These are phyloP conservation scores for Puma concolor DNA, from an alignment of 2,113 vertebrate species.

Conservation along the genomic window DNA sequence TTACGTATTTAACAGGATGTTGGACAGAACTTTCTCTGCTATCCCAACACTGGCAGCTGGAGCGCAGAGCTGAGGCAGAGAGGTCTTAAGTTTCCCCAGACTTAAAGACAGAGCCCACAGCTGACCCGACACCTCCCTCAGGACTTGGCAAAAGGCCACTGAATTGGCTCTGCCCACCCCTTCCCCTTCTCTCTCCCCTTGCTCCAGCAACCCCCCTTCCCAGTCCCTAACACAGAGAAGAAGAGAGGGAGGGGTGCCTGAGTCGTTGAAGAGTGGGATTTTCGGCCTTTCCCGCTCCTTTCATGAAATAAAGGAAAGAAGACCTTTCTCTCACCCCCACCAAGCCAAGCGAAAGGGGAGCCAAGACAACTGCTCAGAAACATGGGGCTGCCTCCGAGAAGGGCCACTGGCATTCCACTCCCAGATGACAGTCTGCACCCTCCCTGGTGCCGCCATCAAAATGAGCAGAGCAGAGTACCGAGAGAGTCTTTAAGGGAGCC, in stretches of 20 bases:
- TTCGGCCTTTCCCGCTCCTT: neutral
- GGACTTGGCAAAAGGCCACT: neutral
- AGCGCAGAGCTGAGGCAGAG: neutral
- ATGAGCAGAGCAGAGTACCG: neutral
- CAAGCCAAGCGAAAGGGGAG: neutral
- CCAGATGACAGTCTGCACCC: neutral
- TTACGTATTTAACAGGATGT: conserved; percentile 39
- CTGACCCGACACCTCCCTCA: neutral
- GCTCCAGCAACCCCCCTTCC: neutral
- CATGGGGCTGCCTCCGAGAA: neutral
- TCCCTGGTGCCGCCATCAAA: neutral
- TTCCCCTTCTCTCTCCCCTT: neutral
- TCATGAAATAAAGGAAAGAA: neutral
- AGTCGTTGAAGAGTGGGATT: neutral
- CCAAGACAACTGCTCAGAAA: neutral
- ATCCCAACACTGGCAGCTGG: neutral
- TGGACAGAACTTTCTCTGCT: neutral
- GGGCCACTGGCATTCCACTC: neutral
- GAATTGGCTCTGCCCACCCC: neutral
- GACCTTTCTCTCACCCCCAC: neutral
- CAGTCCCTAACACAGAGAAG: neutral
- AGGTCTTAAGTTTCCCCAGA: neutral
- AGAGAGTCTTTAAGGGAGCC: neutral
- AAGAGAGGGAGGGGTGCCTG: neutral
- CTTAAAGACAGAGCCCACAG: neutral